phyloP scores from a whole-genome alignment of 30 jellyfish, hydroid and myxozoan species.

The Cassiopea xamachana region DNA sequence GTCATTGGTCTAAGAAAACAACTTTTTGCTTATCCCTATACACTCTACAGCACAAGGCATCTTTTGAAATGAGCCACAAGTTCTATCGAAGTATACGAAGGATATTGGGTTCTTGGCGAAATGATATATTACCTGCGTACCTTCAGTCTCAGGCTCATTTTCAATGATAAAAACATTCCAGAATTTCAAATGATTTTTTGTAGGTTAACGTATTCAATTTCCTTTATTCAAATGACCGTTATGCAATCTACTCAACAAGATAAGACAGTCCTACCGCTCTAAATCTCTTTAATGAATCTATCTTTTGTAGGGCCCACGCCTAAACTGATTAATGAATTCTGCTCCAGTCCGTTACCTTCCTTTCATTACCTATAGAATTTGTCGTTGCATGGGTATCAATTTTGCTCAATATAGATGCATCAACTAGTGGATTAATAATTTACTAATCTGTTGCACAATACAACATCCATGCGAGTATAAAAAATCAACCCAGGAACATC shows the following conservation, averaged over 20 bases:
- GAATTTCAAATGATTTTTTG: background rate
- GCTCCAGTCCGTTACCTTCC: background rate
- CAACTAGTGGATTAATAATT: background rate
- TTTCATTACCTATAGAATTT: background rate
- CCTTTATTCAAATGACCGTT: background rate
- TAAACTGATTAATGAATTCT: background rate
- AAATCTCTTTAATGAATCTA: background rate
- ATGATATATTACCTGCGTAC: background rate
- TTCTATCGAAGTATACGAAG: too few species aligned
- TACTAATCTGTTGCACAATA: background rate
- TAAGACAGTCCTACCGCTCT: background rate
- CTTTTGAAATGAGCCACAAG: too few species aligned
- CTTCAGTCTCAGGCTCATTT: background rate
- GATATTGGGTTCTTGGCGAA: background rate
- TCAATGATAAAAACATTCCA: background rate
- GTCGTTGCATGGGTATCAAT: background rate
- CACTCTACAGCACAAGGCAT: too few species aligned
- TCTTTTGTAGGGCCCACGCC: background rate
- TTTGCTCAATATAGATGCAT: background rate
- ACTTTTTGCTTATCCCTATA: too few species aligned
- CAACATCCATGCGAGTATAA: background rate
- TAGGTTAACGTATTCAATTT: background rate
- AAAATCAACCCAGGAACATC: background rate
- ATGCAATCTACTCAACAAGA: constrained; percentile 10
- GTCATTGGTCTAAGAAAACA: background rate